phyloP scores from a whole-genome alignment of 1,140 invertebrate genomes.

The Acromyrmex echinatior region DNA sequence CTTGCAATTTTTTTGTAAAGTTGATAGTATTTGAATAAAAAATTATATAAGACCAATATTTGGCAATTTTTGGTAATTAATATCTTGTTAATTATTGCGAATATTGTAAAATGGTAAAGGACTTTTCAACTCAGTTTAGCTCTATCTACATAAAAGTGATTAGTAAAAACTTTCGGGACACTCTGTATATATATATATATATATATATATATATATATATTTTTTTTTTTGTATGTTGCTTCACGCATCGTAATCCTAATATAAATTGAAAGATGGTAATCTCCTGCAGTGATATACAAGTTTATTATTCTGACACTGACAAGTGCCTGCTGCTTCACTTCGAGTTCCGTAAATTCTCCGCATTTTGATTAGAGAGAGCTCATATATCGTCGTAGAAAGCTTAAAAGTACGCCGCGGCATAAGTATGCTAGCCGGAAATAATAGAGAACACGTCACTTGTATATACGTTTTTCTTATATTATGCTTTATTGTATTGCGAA shows the following conservation, averaged over 20 bases:
- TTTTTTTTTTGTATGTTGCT: constrained; percentile 6
- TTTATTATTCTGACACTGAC: constrained; percentile 43
- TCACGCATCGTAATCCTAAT: background rate
- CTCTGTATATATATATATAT: no score
- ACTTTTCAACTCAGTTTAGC: no score
- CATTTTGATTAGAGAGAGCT: background rate
- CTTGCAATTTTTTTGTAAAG: no score
- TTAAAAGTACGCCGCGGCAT: background rate
- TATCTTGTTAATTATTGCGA: no score
- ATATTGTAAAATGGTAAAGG: no score
- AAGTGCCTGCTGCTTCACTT: constrained; percentile 26
- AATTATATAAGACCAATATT: no score
- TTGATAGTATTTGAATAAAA: no score
- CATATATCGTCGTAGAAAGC: background rate
- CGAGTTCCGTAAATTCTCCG: constrained; percentile 18
- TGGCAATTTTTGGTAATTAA: no score
- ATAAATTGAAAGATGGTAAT: constrained; percentile 51
- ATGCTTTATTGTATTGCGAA: background rate
- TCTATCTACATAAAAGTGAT: no score
- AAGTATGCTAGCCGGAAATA: background rate
- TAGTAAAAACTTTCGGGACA: no score
- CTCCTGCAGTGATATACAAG: constrained; percentile 6
- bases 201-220: no score
- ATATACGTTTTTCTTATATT: constrained; percentile 7
- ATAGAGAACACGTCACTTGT: background rate